Evolutionary conservation across 2,113 vertebrate genomes (phyloP).

Genomic region (Notiomystis cincta): DNA sequence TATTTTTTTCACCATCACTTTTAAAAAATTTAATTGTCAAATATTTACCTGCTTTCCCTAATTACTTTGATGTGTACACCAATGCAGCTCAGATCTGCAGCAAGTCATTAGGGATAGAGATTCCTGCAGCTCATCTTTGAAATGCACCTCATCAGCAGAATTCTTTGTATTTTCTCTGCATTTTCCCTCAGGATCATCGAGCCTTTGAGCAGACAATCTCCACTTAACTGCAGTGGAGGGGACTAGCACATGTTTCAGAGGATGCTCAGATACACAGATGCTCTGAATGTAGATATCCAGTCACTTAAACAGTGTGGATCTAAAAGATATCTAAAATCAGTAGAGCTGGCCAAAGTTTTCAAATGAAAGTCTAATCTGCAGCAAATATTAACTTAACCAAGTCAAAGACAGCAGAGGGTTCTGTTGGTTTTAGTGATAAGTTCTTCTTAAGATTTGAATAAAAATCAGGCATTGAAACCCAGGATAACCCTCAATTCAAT

Average conservation of each 20-base stretch:
- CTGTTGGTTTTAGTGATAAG: neutral
- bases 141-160: neutral
- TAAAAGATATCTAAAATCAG: neutral
- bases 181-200: neutral
- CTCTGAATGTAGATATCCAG: neutral
- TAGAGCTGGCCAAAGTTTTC: neutral
- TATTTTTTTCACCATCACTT: neutral
- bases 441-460: neutral
- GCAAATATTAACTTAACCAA: neutral
- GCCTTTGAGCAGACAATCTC: neutral
- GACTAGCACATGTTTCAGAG: neutral
- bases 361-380: neutral
- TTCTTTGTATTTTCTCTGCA: neutral
- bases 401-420: neutral
- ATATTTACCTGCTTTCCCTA: neutral
- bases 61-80: neutral
- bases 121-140: neutral
- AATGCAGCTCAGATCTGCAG: neutral
- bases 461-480: neutral
- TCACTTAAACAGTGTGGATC: neutral
- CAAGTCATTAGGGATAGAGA: neutral
- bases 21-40: neutral
- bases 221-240: neutral
- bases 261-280: neutral
- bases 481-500: neutral